Conservation (phyloP, 2,113 vertebrate species). For the Halichoerus grypus region DNA sequence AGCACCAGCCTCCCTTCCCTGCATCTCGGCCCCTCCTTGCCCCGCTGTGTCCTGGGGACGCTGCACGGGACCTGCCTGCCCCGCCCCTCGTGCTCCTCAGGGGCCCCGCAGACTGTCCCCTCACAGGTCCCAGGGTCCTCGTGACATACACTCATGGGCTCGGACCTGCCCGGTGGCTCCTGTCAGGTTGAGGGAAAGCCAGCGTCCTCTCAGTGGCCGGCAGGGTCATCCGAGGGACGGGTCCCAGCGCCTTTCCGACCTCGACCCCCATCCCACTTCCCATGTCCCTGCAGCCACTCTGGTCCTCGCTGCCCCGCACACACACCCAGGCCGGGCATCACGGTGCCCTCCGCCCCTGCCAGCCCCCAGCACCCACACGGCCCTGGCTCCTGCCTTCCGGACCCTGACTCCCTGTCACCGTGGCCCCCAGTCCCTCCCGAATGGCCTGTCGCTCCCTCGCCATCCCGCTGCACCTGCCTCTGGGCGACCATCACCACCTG, state of each 20-base stretch:
- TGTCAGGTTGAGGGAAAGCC: accelerated
- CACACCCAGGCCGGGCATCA: background rate
- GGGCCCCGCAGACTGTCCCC: background rate
- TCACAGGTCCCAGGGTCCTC: accelerated
- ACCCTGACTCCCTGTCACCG: background rate
- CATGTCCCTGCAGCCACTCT: background rate
- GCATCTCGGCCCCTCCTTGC: background rate
- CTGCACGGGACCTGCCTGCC: accelerated
- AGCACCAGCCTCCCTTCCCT: background rate
- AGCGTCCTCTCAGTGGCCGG: background rate
- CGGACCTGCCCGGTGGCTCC: accelerated
- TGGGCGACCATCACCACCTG: background rate
- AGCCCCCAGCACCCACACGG: background rate
- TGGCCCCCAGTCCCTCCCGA: background rate
- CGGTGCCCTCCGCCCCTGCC: background rate
- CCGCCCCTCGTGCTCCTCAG: accelerated
- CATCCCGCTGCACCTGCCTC: background rate
- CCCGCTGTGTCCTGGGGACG: accelerated
- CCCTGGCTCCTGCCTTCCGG: accelerated
- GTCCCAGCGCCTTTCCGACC: background rate
- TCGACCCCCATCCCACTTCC: too few relatives aligned
- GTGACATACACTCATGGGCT: background rate
- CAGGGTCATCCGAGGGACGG: accelerated
- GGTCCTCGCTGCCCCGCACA: background rate
- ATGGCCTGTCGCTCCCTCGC: background rate